Conservation (phyloP, 1,140 invertebrate species). For the Ridgeia piscesae region DNA sequence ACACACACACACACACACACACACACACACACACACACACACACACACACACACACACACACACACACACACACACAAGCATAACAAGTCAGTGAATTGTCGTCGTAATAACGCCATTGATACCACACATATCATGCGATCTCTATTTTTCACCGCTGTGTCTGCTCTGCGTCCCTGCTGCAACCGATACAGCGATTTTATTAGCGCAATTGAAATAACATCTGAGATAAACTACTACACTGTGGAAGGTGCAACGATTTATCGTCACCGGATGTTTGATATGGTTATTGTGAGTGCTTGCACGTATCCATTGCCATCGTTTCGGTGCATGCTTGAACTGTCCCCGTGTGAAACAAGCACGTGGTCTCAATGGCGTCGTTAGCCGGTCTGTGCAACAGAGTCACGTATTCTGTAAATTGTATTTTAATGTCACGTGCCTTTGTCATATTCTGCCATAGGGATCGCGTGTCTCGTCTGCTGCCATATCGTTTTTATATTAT, state of each 20-base stretch:
- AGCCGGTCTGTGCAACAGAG: neutral
- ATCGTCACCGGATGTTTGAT: neutral
- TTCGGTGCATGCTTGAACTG: neutral
- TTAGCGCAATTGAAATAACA: slow-evolving; percentile 6
- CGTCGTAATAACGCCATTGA: neutral
- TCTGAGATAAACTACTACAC: neutral
- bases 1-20: too few species aligned
- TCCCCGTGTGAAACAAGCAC: neutral
- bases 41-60: neutral
- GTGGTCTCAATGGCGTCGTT: neutral
- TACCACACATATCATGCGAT: neutral
- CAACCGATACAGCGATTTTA: neutral
- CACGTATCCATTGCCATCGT: neutral
- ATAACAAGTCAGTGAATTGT: neutral
- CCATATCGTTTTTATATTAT: too few species aligned
- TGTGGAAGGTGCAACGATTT: neutral
- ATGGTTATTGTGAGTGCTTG: neutral
- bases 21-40: too few species aligned
- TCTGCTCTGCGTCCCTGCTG: neutral
- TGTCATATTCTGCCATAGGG: neutral
- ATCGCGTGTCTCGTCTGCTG: too few species aligned
- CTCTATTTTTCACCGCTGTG: neutral
- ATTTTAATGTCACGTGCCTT: neutral
- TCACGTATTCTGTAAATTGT: neutral
- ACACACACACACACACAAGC: neutral